Conservation (phyloP, 2,797 vertebrate genomes). For the Pangasius sanitwongsei region DNA sequence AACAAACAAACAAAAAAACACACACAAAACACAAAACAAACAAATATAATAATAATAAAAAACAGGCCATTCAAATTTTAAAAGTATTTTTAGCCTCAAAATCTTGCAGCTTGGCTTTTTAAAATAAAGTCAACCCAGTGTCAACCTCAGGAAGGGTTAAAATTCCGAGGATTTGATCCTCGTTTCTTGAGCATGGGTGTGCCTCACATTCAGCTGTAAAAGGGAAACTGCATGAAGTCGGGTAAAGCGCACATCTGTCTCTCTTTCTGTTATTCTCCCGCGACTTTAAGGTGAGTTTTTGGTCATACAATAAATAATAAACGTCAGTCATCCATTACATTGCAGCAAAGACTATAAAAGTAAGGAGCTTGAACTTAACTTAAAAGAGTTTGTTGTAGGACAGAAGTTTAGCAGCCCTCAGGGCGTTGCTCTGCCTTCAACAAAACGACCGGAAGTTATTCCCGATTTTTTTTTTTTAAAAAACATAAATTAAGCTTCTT, state of each 20-base stretch:
- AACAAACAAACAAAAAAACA: not conserved
- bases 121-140: not conserved
- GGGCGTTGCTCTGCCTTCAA: conserved; percentile 23
- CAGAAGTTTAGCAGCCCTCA: not conserved
- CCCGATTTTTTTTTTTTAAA: not conserved
- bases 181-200: conserved; percentile 38
- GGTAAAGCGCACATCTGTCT: conserved; percentile 8
- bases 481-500: not conserved
- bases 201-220: conserved; percentile 28
- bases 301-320: not conserved
- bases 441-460: not conserved
- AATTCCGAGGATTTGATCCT: not conserved
- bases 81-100: not conserved
- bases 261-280: conserved; percentile 3
- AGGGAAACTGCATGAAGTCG: conserved; percentile 28
- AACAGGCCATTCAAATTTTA: not conserved
- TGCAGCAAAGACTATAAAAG: not conserved
- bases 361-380: not conserved
- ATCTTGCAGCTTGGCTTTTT: not conserved
- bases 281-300: conserved; percentile 55
- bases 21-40: not conserved
- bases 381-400: not conserved
- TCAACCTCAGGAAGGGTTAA: conserved; percentile 25
- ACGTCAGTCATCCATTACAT: not conserved
- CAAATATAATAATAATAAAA: not conserved